A percentile compares a stretch with the other conserved stretches of the same genome.
These are phyloP conservation scores for Falcaria lacertinaria DNA, from an alignment of 2,888 invertebrate species.

Conservation along the genomic window DNA sequence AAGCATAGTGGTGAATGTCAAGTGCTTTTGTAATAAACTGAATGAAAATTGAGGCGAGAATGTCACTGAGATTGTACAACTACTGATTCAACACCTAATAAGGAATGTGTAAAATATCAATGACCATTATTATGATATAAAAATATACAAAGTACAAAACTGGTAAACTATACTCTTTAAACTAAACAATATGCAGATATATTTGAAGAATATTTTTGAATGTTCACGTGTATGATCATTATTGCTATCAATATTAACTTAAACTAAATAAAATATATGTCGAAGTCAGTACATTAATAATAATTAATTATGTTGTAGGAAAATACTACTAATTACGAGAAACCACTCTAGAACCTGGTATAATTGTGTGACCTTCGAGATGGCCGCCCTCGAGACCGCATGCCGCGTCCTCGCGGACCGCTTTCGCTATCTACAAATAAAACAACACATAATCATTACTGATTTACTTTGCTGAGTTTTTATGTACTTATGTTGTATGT, in stretches of 20 bases:
- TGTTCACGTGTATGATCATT: background rate
- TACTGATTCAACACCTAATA: too few relatives aligned
- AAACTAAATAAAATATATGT: background rate
- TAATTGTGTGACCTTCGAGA: slow-evolving; percentile 57
- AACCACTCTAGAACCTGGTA: slow-evolving; percentile 46
- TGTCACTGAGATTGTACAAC: too few relatives aligned
- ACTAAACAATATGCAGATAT: background rate
- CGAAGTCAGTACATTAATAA: background rate
- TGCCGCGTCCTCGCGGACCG: slow-evolving; percentile 62
- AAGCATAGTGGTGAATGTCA: too few relatives aligned
- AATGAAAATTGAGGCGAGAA: too few relatives aligned
- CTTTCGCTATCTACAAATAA: slow-evolving; percentile 63
- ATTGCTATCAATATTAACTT: background rate
- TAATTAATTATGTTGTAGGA: background rate
- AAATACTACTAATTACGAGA: slow-evolving; percentile 7
- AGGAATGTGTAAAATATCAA: too few relatives aligned
- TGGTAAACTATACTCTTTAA: too few relatives aligned
- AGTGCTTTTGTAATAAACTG: too few relatives aligned
- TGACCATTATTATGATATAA: too few relatives aligned
- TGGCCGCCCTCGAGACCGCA: slow-evolving; percentile 59
- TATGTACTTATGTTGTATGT: too few relatives aligned
- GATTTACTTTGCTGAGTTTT: too few relatives aligned
- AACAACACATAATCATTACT: too few relatives aligned
- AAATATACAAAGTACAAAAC: too few relatives aligned
- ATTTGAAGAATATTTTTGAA: background rate